Base-by-base conservation (phyloP, 2,888 invertebrate species). In the Zygaena filipendulae region DNA sequence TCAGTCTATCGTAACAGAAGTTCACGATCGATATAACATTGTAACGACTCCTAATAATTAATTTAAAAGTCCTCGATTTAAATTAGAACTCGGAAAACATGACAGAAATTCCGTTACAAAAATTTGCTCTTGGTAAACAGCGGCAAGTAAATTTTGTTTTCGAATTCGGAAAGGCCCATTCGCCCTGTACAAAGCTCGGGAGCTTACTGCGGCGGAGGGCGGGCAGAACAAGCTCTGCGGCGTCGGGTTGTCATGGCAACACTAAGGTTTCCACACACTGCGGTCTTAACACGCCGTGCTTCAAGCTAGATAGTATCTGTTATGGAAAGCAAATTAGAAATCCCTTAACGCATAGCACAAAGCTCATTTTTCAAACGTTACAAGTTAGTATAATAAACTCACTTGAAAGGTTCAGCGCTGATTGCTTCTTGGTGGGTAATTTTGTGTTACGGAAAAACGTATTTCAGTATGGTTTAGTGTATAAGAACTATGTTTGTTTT, bases 191-290 rank as follows among this genome's bases (percentile, higher is more conserved):
- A 53, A 53, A 45, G 39, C 45, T 38, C 43, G 52, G 45, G 47
- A 52, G 59, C 60, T 59, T 57, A 77, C 77, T 75, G 77, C 69
- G 67, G 62, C 35, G 66, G 54, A 64, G 66, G 72, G 70, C 58
- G 72, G 68, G 67, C 56, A 49, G 51, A 40, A 42, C 56, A 53
- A 51, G 54, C 52, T 66, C 68, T 69, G 74, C 74, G 67, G 77
- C 77, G 77, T 77, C 77, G 56, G 42, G 72, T 77, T 47, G 46
- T 61, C 59, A 72, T 71, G 56, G 49, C 38, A 47, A 79, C 72
- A 58, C 39, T 39, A 52, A 59, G 55, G 52, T 63, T 61, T 52
- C 43, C 48, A 44, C 39, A 45, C 47, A 50, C 47, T 57, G 55
- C 54, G 53, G 52, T 49, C 40, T n/a, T n/a, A n/a, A 39, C 26